phyloP scores from a whole-genome alignment of 2,888 invertebrate species.

The Scaeva pyrastri region DNA sequence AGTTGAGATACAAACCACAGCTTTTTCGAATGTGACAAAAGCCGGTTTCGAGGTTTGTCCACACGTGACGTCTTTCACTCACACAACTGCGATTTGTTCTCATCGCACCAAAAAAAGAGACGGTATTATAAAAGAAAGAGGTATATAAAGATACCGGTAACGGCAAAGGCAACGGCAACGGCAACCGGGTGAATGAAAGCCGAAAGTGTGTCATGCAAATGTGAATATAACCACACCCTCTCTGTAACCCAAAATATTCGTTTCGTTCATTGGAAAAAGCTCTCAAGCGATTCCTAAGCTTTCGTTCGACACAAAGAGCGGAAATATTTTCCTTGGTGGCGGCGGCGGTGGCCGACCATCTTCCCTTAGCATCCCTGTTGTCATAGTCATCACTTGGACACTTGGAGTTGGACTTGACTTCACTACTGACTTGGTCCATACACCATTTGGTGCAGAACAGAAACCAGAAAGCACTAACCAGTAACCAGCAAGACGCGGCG shows the following conservation, averaged over 20 bases:
- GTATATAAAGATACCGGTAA: slow-evolving; percentile 67
- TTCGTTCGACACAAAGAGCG: slow-evolving; percentile 60
- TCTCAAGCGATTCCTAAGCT: slow-evolving; percentile 44
- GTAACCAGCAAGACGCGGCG: too few species aligned
- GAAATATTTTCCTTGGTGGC: slow-evolving; percentile 41
- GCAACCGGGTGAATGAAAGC: slow-evolving; percentile 75
- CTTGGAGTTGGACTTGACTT: too few species aligned
- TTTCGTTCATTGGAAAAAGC: slow-evolving; percentile 63
- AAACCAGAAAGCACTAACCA: too few species aligned
- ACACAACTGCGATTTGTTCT: slow-evolving; percentile 38
- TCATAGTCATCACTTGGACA: background rate
- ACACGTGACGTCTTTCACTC: slow-evolving; percentile 66
- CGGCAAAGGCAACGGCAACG: slow-evolving; percentile 45
- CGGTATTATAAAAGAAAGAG: slow-evolving; percentile 39
- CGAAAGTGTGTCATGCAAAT: slow-evolving; percentile 76
- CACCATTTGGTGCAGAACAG: slow-evolving; percentile 64
- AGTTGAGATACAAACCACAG: background rate
- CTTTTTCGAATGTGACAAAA: slow-evolving; percentile 29
- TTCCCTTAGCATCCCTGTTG: slow-evolving; percentile 19
- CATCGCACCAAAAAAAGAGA: slow-evolving; percentile 8
- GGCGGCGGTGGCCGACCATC: slow-evolving; percentile 26
- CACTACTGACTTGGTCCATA: slow-evolving; percentile 26
- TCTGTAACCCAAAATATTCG: slow-evolving; percentile 74
- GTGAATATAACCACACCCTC: slow-evolving; percentile 76
- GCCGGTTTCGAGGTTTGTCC: slow-evolving; percentile 4